phyloP scores from a whole-genome alignment of 2,113 vertebrate genomes.

The Prietella phreatophila region DNA sequence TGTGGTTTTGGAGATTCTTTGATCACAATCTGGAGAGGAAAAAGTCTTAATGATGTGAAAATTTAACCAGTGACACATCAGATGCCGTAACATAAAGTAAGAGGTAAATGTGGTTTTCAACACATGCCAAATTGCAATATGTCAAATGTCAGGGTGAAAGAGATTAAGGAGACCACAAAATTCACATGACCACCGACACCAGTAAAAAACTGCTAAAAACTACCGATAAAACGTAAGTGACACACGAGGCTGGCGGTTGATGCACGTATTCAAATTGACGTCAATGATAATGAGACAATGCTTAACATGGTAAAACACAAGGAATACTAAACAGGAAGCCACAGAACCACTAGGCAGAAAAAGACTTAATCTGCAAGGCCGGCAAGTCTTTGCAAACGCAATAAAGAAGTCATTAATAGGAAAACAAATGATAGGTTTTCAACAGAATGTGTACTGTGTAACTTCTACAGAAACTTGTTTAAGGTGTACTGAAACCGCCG shows the following conservation, averaged over 20 bases:
- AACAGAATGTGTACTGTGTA: not conserved
- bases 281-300: not conserved
- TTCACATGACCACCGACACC: not conserved
- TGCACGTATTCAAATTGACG: not conserved
- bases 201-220: not conserved
- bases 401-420: constrained; percentile 3
- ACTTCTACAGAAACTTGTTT: not conserved
- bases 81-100: not conserved
- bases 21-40: not conserved
- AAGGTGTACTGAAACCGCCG: not conserved
- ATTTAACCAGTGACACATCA: not conserved
- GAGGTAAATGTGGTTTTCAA: constrained; percentile 4
- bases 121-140: not conserved
- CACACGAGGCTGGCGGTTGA: not conserved
- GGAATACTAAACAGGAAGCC: constrained; percentile 23
- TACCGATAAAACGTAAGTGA: not conserved
- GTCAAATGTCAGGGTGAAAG: constrained; percentile 8
- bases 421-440: constrained; percentile 1
- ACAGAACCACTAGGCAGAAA: not conserved
- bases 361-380: not conserved
- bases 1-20: not conserved
- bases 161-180: constrained; percentile 1
- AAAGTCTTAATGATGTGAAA: not conserved
- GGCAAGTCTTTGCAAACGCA: not conserved
- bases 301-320: not conserved